These are phyloP conservation scores for Columbina picui DNA, from an alignment of 2,113 vertebrate species.

Conservation along the genomic window DNA sequence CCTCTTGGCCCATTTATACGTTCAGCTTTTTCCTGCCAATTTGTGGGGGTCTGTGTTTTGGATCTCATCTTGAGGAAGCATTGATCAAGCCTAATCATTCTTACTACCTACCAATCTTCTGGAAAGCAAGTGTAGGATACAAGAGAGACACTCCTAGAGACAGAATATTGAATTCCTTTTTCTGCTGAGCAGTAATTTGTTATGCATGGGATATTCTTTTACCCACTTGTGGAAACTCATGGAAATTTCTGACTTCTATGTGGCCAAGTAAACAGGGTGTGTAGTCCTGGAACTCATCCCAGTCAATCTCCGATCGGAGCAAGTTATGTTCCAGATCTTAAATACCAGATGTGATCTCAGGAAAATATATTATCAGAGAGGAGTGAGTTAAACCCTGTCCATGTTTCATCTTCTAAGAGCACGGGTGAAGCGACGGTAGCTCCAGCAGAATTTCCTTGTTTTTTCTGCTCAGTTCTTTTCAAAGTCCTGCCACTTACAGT, in stretches of 20 bases:
- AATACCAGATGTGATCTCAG: not conserved
- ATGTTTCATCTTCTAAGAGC: not conserved
- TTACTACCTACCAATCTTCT: not conserved
- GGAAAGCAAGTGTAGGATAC: not conserved
- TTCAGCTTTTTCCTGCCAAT: not conserved
- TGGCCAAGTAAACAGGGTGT: not conserved
- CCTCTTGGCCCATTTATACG: rapidly evolving
- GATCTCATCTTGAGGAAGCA: not conserved
- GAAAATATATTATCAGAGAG: not conserved
- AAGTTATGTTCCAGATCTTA: not conserved
- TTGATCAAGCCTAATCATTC: not conserved
- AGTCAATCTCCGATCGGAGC: not conserved
- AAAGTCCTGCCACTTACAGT: not conserved
- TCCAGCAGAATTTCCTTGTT: not conserved
- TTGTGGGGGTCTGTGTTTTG: not conserved
- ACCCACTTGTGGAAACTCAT: not conserved
- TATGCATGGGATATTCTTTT: not conserved
- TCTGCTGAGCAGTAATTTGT: not conserved
- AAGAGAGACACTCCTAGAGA: not conserved
- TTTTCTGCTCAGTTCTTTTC: not conserved
- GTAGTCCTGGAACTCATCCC: not conserved
- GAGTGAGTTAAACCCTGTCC: not conserved
- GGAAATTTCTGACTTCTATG: not conserved
- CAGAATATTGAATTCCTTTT: not conserved
- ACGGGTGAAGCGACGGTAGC: not conserved